A percentile compares a stretch with the other conserved stretches of the same genome.
Conservation (phyloP, 2,888 invertebrate species). For the Colostygia pectinataria region DNA sequence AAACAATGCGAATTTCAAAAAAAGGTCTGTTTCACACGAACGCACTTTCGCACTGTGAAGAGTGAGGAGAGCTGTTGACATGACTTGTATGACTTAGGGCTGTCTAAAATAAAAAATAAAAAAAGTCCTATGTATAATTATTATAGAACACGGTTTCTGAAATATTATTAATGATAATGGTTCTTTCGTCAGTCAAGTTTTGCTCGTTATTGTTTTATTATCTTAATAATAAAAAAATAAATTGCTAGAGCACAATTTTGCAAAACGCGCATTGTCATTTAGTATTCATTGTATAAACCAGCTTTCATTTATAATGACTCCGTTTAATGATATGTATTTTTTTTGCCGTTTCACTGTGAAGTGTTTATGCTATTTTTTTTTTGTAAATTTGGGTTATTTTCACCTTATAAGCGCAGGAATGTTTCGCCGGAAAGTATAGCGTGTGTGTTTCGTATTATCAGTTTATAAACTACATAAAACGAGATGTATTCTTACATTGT, state of each 20-base stretch:
- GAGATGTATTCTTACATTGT: conserved; percentile 18
- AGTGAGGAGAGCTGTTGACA: conserved; percentile 34
- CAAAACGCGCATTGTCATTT: conserved; percentile 6
- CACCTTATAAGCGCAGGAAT: conserved; percentile 21
- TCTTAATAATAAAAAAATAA: too few relatives aligned
- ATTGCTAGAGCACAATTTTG: not conserved
- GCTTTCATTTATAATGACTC: not conserved
- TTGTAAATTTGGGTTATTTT: too few relatives aligned
- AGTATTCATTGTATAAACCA: conserved; percentile 1
- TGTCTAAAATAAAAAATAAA: conserved; percentile 25
- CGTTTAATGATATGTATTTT: conserved; percentile 4
- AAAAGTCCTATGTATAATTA: too few relatives aligned
- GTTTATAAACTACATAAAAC: conserved; percentile 26
- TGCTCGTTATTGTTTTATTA: too few relatives aligned
- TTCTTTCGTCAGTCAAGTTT: too few relatives aligned
- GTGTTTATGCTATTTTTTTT: too few relatives aligned
- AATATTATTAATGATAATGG: too few relatives aligned
- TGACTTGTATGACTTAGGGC: conserved; percentile 37
- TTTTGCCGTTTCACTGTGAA: conserved; percentile 11
- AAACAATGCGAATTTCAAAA: conserved; percentile 33
- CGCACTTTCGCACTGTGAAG: conserved; percentile 46
- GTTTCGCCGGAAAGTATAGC: conserved; percentile 23
- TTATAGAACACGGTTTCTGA: too few relatives aligned
- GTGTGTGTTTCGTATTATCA: conserved; percentile 26
- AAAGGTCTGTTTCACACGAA: conserved; percentile 45